A percentile compares a stretch with the other conserved stretches of the same genome.
These are phyloP conservation scores for Heliconius cydno DNA, from an alignment of 2,888 invertebrate species.

Conservation along the genomic window DNA sequence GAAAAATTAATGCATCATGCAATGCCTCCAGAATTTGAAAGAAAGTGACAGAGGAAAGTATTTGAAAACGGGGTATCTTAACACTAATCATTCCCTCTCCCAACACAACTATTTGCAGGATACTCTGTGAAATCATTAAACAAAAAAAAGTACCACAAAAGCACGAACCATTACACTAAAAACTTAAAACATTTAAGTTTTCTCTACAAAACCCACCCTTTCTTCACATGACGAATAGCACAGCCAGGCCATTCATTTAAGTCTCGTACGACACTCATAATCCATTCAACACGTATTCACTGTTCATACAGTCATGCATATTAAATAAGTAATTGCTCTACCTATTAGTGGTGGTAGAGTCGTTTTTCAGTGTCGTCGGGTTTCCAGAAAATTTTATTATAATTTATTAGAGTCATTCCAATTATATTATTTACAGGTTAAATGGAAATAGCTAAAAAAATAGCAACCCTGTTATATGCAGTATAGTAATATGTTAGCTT, in stretches of 20 bases:
- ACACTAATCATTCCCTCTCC: too few species aligned
- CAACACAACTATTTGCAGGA: background rate
- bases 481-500: too few species aligned
- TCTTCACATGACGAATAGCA: conserved; percentile 64
- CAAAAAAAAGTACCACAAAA: background rate
- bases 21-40: too few species aligned
- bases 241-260: conserved; percentile 69
- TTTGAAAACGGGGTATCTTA: too few species aligned
- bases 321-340: conserved; percentile 45
- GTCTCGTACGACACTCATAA: conserved; percentile 73
- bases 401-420: background rate
- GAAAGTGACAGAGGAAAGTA: too few species aligned
- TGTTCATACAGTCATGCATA: conserved; percentile 35
- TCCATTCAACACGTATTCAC: conserved; percentile 59
- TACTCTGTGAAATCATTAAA: background rate
- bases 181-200: conserved; percentile 6
- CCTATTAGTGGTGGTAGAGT: conserved; percentile 28
- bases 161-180: background rate
- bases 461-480: too few species aligned
- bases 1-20: too few species aligned
- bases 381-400: conserved; percentile 10
- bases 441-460: background rate
- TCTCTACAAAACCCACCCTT: conserved; percentile 52
- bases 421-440: background rate
- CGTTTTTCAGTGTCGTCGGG: conserved; percentile 17